These are phyloP conservation scores for Drosophila lacteicornis DNA, from an alignment of 1,140 invertebrate genomes.

Conservation along the genomic window DNA sequence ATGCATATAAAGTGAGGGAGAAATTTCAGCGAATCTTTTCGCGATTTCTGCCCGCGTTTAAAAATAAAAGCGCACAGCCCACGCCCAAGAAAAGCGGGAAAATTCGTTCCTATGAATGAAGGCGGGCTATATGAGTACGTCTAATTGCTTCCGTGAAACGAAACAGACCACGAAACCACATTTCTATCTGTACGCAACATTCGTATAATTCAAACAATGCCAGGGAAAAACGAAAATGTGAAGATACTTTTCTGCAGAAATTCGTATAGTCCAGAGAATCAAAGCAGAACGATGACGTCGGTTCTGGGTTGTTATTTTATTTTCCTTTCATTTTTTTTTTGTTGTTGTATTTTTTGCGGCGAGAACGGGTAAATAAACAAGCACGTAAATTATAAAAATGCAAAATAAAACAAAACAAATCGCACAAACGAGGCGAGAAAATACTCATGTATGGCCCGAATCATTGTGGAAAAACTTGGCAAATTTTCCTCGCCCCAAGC, in stretches of 20 bases:
- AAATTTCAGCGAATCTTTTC: slow-evolving; percentile 28
- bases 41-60: slow-evolving; percentile 33
- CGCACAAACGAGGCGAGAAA: slow-evolving; percentile 46
- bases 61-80: slow-evolving; percentile 33
- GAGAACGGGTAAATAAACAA: slow-evolving; percentile 60
- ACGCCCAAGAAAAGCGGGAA: slow-evolving; percentile 14
- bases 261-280: slow-evolving; percentile 6
- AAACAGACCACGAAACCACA: slow-evolving; percentile 40
- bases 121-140: slow-evolving; percentile 31
- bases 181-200: slow-evolving; percentile 18
- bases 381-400: slow-evolving; percentile 72
- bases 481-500: slow-evolving; percentile 67
- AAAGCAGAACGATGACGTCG: slow-evolving; percentile 33
- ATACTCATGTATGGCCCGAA: slow-evolving; percentile 53
- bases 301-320: slow-evolving; percentile 15
- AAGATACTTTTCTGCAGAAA: slow-evolving; percentile 28
- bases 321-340: background rate
- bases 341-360: slow-evolving; percentile 1
- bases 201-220: slow-evolving; percentile 46
- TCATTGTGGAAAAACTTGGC: slow-evolving; percentile 76
- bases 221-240: slow-evolving; percentile 20
- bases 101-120: slow-evolving; percentile 51
- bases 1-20: slow-evolving; percentile 43
- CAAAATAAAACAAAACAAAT: slow-evolving; percentile 57
- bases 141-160: slow-evolving; percentile 76